These are phyloP conservation scores for Canis aureus DNA, from an alignment of 2,113 vertebrate species.

Conservation along the genomic window DNA sequence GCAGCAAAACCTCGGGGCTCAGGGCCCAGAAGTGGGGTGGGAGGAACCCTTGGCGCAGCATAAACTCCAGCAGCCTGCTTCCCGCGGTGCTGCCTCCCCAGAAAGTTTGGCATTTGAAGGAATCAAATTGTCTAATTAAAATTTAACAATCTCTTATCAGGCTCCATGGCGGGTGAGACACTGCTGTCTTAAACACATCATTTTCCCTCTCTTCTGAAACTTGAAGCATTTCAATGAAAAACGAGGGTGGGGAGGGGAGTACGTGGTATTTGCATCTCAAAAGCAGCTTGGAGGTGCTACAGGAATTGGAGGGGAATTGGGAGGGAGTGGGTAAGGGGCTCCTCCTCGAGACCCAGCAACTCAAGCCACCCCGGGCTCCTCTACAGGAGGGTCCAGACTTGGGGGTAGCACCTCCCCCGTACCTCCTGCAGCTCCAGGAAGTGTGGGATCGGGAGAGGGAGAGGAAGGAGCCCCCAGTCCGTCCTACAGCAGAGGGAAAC, in stretches of 20 bases:
- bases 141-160: constrained; percentile 77
- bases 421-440: not conserved
- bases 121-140: constrained; percentile 83
- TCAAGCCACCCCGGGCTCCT: not conserved
- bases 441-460: no score
- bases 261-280: constrained; percentile 76
- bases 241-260: not conserved
- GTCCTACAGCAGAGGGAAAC: not conserved
- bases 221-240: constrained; percentile 77
- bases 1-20: not conserved
- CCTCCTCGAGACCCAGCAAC: not conserved
- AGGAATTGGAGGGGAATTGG: not conserved
- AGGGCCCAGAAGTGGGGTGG: not conserved
- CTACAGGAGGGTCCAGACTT: not conserved
- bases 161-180: constrained; percentile 71
- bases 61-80: not conserved
- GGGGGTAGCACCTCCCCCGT: not conserved
- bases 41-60: fast-evolving
- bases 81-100: not conserved
- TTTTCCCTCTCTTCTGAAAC: constrained; percentile 63
- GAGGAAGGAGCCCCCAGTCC: not conserved
- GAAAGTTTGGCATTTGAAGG: constrained; percentile 71
- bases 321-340: not conserved
- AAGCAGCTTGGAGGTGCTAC: constrained; percentile 42
- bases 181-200: constrained; percentile 82